A percentile compares a stretch with the other conserved stretches of the same genome.
phyloP scores from a whole-genome alignment of 2,888 invertebrate genomes.

The Dryomyza anilis region DNA sequence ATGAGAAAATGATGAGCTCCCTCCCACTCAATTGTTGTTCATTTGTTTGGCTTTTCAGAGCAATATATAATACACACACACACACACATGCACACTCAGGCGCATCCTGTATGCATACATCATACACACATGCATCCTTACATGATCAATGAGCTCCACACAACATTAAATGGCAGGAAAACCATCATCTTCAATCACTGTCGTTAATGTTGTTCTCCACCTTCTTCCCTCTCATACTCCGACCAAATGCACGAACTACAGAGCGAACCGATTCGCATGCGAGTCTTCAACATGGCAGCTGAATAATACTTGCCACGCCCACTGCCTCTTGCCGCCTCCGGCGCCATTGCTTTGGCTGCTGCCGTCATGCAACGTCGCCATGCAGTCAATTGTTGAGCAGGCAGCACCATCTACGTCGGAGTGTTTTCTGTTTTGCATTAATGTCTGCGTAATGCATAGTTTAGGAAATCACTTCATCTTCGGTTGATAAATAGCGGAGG shows the following conservation, averaged over 20 bases:
- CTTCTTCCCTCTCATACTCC: neutral
- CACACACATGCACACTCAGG: constrained; percentile 1
- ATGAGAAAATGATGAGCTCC: constrained; percentile 19
- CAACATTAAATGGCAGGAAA: constrained; percentile 26
- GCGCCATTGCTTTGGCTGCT: neutral
- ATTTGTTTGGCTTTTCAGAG: constrained; percentile 13
- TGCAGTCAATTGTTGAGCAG: too few relatives aligned
- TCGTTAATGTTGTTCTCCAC: constrained; percentile 23
- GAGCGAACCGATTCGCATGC: neutral
- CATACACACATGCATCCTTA: neutral
- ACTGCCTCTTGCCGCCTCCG: neutral
- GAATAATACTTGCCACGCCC: constrained; percentile 5
- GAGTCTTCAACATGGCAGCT: constrained; percentile 3
- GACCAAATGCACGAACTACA: neutral
- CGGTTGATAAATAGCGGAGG: constrained; percentile 1
- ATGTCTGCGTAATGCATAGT: neutral
- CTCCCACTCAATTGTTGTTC: neutral
- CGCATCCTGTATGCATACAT: neutral
- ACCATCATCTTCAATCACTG: constrained; percentile 31
- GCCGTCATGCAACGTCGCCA: too few relatives aligned
- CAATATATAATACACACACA: constrained; percentile 3
- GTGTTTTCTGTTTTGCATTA: constrained; percentile 9
- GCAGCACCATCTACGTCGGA: neutral
- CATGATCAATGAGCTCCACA: constrained; percentile 23
- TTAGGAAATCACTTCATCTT: constrained; percentile 18